Percentiles rank a stretch among this genome's conserved stretches.
Conservation (phyloP, 2,888 invertebrate genomes). For the Brachypterus glaber region DNA sequence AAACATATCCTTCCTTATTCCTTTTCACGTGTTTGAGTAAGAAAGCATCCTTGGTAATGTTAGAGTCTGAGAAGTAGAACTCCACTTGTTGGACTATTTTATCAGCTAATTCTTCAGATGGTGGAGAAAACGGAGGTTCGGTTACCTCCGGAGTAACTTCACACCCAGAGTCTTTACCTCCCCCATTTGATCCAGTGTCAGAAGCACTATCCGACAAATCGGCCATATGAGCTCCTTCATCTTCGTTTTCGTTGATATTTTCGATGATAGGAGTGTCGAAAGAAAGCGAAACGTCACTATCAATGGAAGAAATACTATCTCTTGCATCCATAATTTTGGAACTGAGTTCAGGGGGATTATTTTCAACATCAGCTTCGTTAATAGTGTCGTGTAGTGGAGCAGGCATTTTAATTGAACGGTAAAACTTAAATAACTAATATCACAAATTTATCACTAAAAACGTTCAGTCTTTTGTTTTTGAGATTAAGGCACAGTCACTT, state of each 20-base stretch:
- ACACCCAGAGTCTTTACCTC: conserved; percentile 59
- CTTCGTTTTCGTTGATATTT: conserved; percentile 36
- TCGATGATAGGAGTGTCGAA: conserved; percentile 41
- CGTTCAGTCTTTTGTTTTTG: conserved; percentile 16
- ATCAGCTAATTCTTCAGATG: conserved; percentile 66
- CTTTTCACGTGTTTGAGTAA: conserved; percentile 87
- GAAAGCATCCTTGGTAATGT: conserved; percentile 92
- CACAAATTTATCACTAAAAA: conserved; percentile 29
- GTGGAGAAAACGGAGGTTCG: conserved; percentile 56
- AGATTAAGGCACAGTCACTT: conserved; percentile 23
- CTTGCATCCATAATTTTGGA: conserved; percentile 48
- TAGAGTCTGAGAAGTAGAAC: conserved; percentile 92
- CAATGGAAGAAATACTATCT: conserved; percentile 53
- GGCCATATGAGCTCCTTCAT: conserved; percentile 51
- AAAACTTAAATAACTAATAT: conserved; percentile 31
- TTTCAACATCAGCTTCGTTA: conserved; percentile 16
- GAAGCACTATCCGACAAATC: conserved; percentile 60
- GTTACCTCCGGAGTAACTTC: conserved; percentile 49
- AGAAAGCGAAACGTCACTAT: conserved; percentile 50
- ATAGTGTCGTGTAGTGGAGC: conserved; percentile 31
- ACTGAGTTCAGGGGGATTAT: conserved; percentile 33
- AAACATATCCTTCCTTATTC: conserved; percentile 93
- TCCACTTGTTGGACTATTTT: conserved; percentile 83
- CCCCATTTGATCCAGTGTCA: conserved; percentile 52
- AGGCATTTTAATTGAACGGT: conserved; percentile 29